Evolutionary conservation across 2,113 vertebrate genomes (phyloP).

Genomic region (Mesoclemmys tuberculata): DNA sequence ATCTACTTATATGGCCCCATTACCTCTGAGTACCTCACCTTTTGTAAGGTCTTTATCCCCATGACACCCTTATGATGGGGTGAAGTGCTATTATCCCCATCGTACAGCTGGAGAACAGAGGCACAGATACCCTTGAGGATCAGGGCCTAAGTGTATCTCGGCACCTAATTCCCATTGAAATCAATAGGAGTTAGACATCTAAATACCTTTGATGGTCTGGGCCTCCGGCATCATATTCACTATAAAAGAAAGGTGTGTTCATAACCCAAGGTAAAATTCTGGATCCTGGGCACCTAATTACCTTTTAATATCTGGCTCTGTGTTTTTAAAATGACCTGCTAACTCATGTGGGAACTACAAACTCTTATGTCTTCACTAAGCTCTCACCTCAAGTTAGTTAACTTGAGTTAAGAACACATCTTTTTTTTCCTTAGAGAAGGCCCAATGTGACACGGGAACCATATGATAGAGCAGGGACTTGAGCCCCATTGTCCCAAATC

Average conservation of each 20-base stretch:
- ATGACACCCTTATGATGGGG: background rate
- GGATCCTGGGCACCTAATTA: background rate
- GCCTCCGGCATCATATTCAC: background rate
- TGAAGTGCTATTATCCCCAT: background rate
- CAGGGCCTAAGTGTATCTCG: background rate
- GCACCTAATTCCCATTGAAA: background rate
- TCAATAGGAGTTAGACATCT: background rate
- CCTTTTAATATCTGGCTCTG: background rate
- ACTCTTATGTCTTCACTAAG: background rate
- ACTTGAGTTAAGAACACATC: background rate
- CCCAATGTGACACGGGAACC: background rate
- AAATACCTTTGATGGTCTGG: background rate
- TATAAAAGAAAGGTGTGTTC: background rate
- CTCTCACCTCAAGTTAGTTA: background rate
- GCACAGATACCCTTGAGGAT: background rate
- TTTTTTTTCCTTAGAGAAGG: background rate
- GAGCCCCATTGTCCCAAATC: background rate
- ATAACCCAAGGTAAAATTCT: background rate
- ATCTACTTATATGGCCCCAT: background rate
- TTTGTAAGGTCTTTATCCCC: background rate
- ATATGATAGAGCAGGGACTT: accelerated
- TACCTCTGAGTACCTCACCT: background rate
- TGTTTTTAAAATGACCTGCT: background rate
- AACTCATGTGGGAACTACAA: background rate
- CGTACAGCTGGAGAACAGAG: background rate